Evolutionary conservation across 2,888 invertebrate genomes (phyloP), one percentile per base, ranked within the genome.

Genomic region (Graphium colonna): DNA sequence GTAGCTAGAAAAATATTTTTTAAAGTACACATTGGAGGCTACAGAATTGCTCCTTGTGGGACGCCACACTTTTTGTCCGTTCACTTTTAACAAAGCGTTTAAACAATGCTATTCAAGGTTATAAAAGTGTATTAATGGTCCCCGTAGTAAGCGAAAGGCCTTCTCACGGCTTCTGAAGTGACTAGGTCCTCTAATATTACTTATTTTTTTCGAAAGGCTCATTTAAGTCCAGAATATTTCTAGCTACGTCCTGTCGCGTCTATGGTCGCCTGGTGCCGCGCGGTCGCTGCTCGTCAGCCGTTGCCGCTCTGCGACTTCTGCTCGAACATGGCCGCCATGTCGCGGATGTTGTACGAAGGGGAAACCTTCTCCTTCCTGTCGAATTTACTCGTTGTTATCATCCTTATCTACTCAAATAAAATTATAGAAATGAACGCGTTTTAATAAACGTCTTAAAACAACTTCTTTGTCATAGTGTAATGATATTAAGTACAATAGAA

Each of bases 271-370:
- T n/a, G 18, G 15, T 42, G 46, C n/a, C 17, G 8, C 15, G 8
- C 28, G 5, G 38, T 1, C 5, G 9, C 17, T 2, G 12, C 3
- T 0, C 39, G 67, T 78, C 77, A 82, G 60, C 81, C 83, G 62
- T 72, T 72, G 2, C 69, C 69, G 55, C 67, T 69, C 45, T 85
- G 84, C 56, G 92, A 92, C 75, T 94, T 93, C 73, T 93, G 93
- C 80, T 95, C 95, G 74, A 95, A 95, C 75, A 95, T 92, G 59
- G 95, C 95, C 57, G 95, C 93, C 92, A 95, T 95, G 75, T 95
- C 95, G 66, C 93, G 92, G 65, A 95, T 95, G 74, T 94, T 94
- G 79, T 93, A 93, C 40, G 94, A 92, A 8, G 94, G 94, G 28
- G 94, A 93, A 56, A 92, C 85, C 74, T 93, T 93, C 62, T 94